These are phyloP conservation scores for Osmerus eperlanus DNA, from an alignment of 2,113 vertebrate genomes.

Conservation along the genomic window DNA sequence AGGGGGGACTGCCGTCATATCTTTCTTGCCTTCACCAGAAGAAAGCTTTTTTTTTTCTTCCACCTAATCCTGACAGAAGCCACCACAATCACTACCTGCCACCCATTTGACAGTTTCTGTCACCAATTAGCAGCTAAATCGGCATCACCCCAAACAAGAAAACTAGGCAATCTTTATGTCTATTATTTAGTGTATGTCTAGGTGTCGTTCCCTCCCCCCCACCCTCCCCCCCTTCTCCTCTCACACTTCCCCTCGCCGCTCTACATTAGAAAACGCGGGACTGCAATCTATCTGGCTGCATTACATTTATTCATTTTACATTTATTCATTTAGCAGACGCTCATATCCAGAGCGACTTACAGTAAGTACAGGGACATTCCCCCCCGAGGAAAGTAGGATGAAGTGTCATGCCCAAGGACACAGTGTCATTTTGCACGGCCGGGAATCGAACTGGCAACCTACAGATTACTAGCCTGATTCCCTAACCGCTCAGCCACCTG, in stretches of 20 bases:
- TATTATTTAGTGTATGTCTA: constrained; percentile 72
- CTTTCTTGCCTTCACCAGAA: constrained; percentile 85
- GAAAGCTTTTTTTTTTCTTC: constrained; percentile 69
- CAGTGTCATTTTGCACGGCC: too few relatives aligned
- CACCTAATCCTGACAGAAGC: constrained; percentile 92
- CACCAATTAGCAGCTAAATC: constrained; percentile 99
- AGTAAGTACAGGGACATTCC: too few relatives aligned
- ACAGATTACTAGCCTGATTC: too few relatives aligned
- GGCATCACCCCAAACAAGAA: constrained; percentile 91
- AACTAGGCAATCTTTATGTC: constrained; percentile 73
- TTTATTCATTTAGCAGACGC: too few relatives aligned
- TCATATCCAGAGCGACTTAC: too few relatives aligned
- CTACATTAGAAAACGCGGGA: constrained; percentile 80
- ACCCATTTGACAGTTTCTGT: constrained; percentile 99
- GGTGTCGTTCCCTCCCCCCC: constrained; percentile 52
- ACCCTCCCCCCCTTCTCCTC: constrained; percentile 14
- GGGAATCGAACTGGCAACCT: too few relatives aligned
- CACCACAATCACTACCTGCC: constrained; percentile 88
- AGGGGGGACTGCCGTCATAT: constrained; percentile 73
- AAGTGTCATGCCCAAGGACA: too few relatives aligned
- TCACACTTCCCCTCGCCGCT: constrained; percentile 40
- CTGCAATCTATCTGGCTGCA: constrained; percentile 71
- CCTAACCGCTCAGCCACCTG: too few relatives aligned
- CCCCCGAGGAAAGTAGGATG: too few relatives aligned
- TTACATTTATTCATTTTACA: too few relatives aligned